Percentiles rank a stretch among this genome's conserved stretches.
Conservation (phyloP, 2,113 vertebrate species). For the Thalassoma bifasciatum region DNA sequence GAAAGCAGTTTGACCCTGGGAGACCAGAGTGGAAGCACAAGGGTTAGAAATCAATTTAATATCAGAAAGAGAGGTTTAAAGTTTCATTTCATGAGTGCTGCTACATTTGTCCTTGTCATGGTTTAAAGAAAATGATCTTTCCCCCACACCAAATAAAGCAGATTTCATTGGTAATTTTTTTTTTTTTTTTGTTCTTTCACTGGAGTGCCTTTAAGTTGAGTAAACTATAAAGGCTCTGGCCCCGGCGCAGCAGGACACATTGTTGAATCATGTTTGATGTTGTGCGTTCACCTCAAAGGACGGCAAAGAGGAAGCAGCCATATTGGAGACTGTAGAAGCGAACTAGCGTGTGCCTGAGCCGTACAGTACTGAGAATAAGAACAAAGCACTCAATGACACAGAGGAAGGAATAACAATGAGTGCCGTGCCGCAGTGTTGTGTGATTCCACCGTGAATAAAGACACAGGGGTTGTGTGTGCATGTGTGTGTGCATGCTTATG, state of each 20-base stretch:
- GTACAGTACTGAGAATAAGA: slow-evolving; percentile 64
- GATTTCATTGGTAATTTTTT: slow-evolving; percentile 18
- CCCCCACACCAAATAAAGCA: not conserved
- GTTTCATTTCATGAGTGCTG: slow-evolving; percentile 15
- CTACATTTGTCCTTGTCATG: not conserved
- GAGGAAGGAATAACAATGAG: slow-evolving; percentile 76
- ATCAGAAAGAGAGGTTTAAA: slow-evolving; percentile 2
- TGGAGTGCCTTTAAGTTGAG: slow-evolving; percentile 32
- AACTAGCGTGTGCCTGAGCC: slow-evolving; percentile 17
- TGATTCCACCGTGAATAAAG: slow-evolving; percentile 59
- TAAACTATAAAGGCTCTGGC: slow-evolving; percentile 34
- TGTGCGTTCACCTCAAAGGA: slow-evolving; percentile 43
- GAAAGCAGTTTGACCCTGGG: slow-evolving; percentile 61
- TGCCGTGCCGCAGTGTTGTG: slow-evolving; percentile 60
- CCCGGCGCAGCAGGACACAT: slow-evolving; percentile 24
- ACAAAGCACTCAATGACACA: slow-evolving; percentile 69
- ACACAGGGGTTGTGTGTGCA: slow-evolving; percentile 13
- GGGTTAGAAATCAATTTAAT: slow-evolving; percentile 13
- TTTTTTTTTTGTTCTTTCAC: slow-evolving; percentile 21
- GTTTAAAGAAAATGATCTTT: slow-evolving; percentile 10
- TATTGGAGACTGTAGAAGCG: slow-evolving; percentile 45
- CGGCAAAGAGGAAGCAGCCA: slow-evolving; percentile 1
- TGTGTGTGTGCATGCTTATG: slow-evolving; percentile 6
- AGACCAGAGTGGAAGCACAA: not conserved
- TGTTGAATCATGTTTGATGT: slow-evolving; percentile 59